Base-by-base conservation (phyloP, 2,888 invertebrate genomes). In the Euproctis similis region DNA sequence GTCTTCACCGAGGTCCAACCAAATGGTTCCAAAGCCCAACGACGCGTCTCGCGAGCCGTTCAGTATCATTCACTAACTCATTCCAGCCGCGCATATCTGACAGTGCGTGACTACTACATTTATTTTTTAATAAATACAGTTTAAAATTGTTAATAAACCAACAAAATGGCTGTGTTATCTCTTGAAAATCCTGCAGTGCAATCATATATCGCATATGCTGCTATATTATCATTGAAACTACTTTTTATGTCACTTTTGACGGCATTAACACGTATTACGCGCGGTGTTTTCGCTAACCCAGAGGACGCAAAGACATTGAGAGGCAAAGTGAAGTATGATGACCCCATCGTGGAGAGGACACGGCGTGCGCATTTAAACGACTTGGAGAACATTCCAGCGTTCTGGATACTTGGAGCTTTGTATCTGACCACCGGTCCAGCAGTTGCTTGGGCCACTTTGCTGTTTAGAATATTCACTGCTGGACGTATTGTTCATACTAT, bases 311-410 rank as follows among this genome's bases (percentile, higher is more conserved):
- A 59, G 39, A 1, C 27, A 2, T 23, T 57, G 2, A 57, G 43
- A 31, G 71, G 71, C 8, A 74, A 69, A 41, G 67, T 82, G 30
- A 78, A 70, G 46, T 64, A 41, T 25, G 78, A 76, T 19, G 74
- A 81, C 32, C 65, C 61, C 0, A 46, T 37, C 1, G 57, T 82
- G 12, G 81, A 82, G 46, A 59, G 82, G 2, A 34, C 71, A 1
- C 61, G 82, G 1, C 69, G 89, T 55, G 90, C 90, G 7, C 90
- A 92, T 58, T 75, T 87, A 46, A 92, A 92, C 53, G 92, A 92
- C 59, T 58, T 92, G 63, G 92, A 92, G 68, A 92, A 91, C 61
- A 90, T 92, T 30, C 84, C 88, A 0, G 80, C 87, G 1, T 92
- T 91, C 59, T 82, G 90, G 60, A 50, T 89, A 8, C 63, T 88